Evolutionary conservation across 2,113 vertebrate species (phyloP), one percentile per base, ranked within the genome.

Genomic region (Myotis lucifugus): DNA sequence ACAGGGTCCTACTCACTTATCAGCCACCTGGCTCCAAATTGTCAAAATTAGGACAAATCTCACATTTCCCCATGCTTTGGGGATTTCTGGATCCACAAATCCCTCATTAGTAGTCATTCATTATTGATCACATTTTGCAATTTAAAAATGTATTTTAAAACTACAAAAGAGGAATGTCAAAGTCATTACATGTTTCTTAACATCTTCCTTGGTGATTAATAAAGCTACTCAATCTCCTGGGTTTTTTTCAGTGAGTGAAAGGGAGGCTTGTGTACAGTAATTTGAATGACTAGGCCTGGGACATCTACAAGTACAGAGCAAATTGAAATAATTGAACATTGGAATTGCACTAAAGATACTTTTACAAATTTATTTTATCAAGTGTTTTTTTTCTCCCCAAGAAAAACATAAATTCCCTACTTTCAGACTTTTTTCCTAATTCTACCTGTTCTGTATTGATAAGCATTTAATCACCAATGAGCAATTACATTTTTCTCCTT

Each of bases 41-140:
- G 34, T 85, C 77, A 93, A 70, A 94, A 74, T 79, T 42, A 73
- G 52, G 64, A 64, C 84, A 93, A 67, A 70, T 9, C 14, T 93
- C 66, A 78, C 46, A 77, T 66, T 72, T 90, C 25, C 27, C 50
- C 14, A 23, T 70, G 18, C 8, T 29, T 77, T n/a, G 6, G 4
- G 23, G 48, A 81, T 50, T 79, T 88, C 37, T 86, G 19, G 15
- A 32, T 50, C 25, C 92, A 18, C 48, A 78, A 82, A 64, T 34
- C 17, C 4, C 14, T 72, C 3, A 29, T 7, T 15, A 50, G 32
- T 66, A 37, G 2, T 61, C 8, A 23, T 40, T 74, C 9, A 72
- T 52, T 42, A 40, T 19, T 46, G 8, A n/a, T 48, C 50, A n/a
- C 14, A 77, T 17, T 61, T 32, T 76, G 34, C 6, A 77, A 46